Base-by-base conservation (phyloP, 2,113 vertebrate species). In the Zeus faber region DNA sequence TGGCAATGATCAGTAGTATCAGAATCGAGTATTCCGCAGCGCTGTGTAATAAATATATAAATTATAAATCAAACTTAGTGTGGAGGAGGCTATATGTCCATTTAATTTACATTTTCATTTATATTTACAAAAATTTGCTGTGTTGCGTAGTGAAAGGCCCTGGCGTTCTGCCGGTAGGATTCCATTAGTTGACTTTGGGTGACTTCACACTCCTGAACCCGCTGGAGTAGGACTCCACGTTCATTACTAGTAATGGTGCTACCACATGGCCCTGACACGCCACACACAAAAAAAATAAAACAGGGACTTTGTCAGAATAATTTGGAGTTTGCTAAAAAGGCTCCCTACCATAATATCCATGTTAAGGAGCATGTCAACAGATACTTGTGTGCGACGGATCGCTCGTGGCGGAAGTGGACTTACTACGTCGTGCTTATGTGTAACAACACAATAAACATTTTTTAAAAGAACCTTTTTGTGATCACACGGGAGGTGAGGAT, bases 331-430 rank as follows among this genome's bases (percentile, higher is more conserved):
- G 85, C 83, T 88, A 89, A 89, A 89, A 90, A 89, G 85, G 87
- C 85, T 82, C 86, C 85, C 83, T 85, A 83, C 83, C 82, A 89
- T 89, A 89, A 90, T 89, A 86, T 89, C 84, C 72, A 83, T 89
- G 89, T 91, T 90, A 91, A 91, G 89, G 89, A 89, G 88, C 88
- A 85, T 90, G 89, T 91, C 89, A 91, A 91, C 87, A 90, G 89
- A 89, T 73, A 89, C 89, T 91, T 88, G 82, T n/a, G 33, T 14
- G 33, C n/a, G 11, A 14, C 3, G 13, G 33, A 14, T 11, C 13
- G 11, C 80, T 69, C 70, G 39, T 16, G 24, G 74, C 66, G 70
- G 63, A 83, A 89, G 82, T 73, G 70, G 76, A 80, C 83, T 80
- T 80, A 74, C 79, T 77, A 82, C 77, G 71, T 77, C 77, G 71